Conservation (phyloP, 92 coral and sea anemone species). For the Palythoa grandiflora region DNA sequence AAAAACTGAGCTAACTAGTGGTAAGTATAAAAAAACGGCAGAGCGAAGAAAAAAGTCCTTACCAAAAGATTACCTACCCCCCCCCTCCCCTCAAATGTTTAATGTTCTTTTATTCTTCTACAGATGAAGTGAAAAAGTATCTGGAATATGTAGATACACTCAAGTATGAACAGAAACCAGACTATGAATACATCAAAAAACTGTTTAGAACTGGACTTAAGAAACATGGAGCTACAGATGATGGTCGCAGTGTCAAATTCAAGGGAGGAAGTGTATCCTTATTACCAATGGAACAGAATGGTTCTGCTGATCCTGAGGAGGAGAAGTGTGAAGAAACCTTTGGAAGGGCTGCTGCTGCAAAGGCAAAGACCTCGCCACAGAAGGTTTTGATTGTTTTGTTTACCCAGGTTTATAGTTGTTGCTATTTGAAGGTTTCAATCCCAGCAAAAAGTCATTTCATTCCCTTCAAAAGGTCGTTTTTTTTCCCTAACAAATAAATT, state of each 20-base stretch:
- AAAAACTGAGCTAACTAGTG: no score
- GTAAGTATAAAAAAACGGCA: no score
- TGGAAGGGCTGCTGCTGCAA: neutral
- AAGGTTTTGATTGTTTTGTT: conserved; percentile 5
- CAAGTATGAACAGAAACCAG: conserved; percentile 82
- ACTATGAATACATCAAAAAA: conserved; percentile 77
- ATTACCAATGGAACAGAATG: conserved; percentile 21
- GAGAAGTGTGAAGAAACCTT: conserved; percentile 22
- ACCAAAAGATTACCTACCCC: no score
- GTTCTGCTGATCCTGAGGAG: conserved; percentile 14
- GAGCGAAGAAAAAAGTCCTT: no score
- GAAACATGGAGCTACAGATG: conserved; percentile 79
- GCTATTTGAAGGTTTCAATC: no score
- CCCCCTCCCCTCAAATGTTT: no score
- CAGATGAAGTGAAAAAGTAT: conserved; percentile 86
- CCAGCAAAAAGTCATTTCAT: no score
- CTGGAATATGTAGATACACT: conserved; percentile 75
- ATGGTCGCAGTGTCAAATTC: conserved; percentile 85
- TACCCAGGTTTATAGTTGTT: no score
- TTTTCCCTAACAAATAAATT: no score
- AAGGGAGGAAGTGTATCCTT: conserved; percentile 16
- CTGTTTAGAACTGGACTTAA: conserved; percentile 87
- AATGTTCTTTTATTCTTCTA: neutral
- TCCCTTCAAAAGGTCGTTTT: no score
- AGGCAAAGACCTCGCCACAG: neutral